Evolutionary conservation across 2,797 vertebrate species (phyloP).

Genomic region (Chromis chromis): DNA sequence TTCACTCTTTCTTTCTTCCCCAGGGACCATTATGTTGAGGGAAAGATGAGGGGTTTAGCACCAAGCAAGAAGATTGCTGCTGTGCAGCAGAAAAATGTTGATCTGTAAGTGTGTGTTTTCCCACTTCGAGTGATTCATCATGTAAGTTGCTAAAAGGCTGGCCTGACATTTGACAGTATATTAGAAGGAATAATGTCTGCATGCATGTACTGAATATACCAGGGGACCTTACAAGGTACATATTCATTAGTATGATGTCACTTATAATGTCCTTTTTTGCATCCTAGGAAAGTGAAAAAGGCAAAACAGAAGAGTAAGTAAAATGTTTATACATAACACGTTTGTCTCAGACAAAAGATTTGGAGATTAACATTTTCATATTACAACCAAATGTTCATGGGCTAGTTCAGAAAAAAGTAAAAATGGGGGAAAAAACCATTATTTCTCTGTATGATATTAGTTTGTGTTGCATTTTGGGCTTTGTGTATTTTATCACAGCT

Average conservation of each 20-base stretch:
- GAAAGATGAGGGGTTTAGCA: conserved; percentile 97
- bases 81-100: conserved; percentile 95
- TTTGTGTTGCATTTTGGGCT: not conserved
- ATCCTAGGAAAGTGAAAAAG: conserved; percentile 94
- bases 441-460: not conserved
- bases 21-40: conserved; percentile 98
- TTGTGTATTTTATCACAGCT: not conserved
- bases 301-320: conserved; percentile 95
- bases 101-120: conserved; percentile 87
- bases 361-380: not conserved
- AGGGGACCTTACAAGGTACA: too few species aligned
- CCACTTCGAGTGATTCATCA: not conserved
- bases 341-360: not conserved
- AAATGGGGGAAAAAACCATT: not conserved
- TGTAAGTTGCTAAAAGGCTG: not conserved
- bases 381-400: not conserved
- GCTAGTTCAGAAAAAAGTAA: not conserved
- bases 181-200: not conserved
- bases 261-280: not conserved
- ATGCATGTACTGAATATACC: not conserved
- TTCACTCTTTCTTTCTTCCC: conserved; percentile 4
- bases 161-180: not conserved
- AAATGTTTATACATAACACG: conserved; percentile 10
- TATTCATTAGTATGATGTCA: not conserved
- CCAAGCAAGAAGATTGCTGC: conserved; percentile 96